phyloP scores from a whole-genome alignment of 2,797 vertebrate genomes.

The Darevskia nairensis region DNA sequence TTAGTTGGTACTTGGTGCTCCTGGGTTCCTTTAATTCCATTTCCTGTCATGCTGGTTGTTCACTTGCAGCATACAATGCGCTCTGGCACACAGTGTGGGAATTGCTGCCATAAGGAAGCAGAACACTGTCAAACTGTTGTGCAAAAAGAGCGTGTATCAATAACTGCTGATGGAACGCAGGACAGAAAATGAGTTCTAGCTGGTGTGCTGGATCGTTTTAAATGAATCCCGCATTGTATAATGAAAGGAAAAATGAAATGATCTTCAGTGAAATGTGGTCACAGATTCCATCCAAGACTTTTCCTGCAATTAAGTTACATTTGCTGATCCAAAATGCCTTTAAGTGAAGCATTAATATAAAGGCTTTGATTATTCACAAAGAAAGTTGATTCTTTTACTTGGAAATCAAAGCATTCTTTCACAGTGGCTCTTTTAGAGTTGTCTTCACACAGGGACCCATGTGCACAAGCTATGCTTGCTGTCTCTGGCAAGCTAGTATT shows the following conservation, averaged over 20 bases:
- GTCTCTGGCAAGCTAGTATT: conserved; percentile 63
- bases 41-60: neutral
- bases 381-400: conserved; percentile 78
- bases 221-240: conserved; percentile 74
- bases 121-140: neutral
- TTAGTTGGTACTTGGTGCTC: neutral
- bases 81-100: neutral
- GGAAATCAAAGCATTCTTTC: conserved; percentile 78
- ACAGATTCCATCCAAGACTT: conserved; percentile 76
- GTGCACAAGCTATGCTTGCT: conserved; percentile 62
- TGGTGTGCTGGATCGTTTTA: conserved; percentile 64
- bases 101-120: neutral
- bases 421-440: conserved; percentile 78
- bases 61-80: neutral
- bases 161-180: conserved; percentile 22
- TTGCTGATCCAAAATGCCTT: conserved; percentile 78
- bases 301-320: conserved; percentile 81
- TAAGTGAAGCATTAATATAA: conserved; percentile 79
- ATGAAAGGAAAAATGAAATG: conserved; percentile 75
- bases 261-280: conserved; percentile 76
- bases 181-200: conserved; percentile 65
- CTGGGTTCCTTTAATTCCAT: neutral
- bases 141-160: conserved; percentile 31
- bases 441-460: conserved; percentile 74
- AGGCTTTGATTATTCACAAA: conserved; percentile 81